Percentiles rank a stretch among this genome's conserved stretches.
phyloP scores from a whole-genome alignment of 2,113 vertebrate species.

The Nycticebus coucang region DNA sequence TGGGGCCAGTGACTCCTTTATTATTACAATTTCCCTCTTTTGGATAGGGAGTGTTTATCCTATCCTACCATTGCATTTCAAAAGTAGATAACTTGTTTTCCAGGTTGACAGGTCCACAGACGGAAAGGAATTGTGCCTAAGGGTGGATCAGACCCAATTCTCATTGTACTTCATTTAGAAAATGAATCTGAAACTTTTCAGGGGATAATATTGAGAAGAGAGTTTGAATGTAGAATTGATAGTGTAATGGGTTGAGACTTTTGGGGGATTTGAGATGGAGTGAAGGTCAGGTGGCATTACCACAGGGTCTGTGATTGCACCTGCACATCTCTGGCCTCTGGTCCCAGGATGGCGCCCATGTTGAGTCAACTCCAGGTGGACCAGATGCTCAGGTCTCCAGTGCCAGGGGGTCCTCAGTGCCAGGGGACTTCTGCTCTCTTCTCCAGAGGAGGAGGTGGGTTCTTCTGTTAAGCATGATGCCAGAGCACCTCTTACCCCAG shows the following conservation, averaged over 20 bases:
- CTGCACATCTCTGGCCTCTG: neutral
- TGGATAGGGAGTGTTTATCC: neutral
- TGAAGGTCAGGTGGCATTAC: neutral
- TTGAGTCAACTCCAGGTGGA: neutral
- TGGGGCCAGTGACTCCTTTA: neutral
- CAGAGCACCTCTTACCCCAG: neutral
- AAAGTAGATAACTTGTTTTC: neutral
- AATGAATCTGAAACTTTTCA: neutral
- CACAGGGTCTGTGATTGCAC: neutral
- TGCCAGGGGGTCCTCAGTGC: no score
- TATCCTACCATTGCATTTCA: neutral
- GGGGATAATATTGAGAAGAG: neutral
- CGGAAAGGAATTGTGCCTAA: neutral
- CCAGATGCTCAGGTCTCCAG: no score
- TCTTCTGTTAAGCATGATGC: neutral
- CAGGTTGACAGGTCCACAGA: neutral
- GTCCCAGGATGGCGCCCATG: neutral
- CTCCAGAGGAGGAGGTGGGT: neutral
- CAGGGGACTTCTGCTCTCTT: neutral
- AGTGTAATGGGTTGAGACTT: neutral
- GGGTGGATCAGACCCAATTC: neutral
- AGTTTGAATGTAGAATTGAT: neutral
- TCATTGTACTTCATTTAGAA: neutral
- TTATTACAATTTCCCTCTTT: neutral
- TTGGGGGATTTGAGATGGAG: neutral